Evolutionary conservation across 2,797 vertebrate species (phyloP).

Genomic region (Gallinago nigripennis): DNA sequence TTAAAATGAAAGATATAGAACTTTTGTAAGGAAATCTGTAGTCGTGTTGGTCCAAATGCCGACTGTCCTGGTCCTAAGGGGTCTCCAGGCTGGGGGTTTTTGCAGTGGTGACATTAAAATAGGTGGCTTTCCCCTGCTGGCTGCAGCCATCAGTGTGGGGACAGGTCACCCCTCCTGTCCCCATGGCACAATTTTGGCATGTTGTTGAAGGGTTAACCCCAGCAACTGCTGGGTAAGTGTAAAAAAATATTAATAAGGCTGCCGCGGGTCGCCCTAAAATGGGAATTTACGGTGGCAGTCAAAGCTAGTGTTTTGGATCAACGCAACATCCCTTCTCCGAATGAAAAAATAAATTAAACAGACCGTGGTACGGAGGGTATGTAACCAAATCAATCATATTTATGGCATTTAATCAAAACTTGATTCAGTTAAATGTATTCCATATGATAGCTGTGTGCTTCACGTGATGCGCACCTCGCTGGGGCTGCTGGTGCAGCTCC

Average conservation of each 20-base stretch:
- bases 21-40: not conserved
- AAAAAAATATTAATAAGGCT: slow-evolving; percentile 59
- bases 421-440: slow-evolving; percentile 63
- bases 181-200: not conserved
- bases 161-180: not conserved
- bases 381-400: slow-evolving; percentile 68
- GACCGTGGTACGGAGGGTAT: not conserved
- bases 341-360: slow-evolving; percentile 55
- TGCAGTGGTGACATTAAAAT: not conserved
- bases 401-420: slow-evolving; percentile 73
- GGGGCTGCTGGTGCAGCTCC: not conserved
- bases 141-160: not conserved
- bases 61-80: not conserved
- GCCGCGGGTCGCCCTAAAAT: not conserved
- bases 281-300: slow-evolving; percentile 65
- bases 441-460: slow-evolving; percentile 34
- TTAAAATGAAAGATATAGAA: slow-evolving; percentile 36
- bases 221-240: slow-evolving; percentile 21
- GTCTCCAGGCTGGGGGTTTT: not conserved
- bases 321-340: slow-evolving; percentile 54
- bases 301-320: slow-evolving; percentile 61
- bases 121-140: fast-evolving
- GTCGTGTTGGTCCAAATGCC: not conserved
- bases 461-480: not conserved
- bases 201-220: slow-evolving; percentile 9